A percentile compares a stretch with the other conserved stretches of the same genome.
phyloP scores from a whole-genome alignment of 2,888 invertebrate genomes.

The Rhingia rostrata region DNA sequence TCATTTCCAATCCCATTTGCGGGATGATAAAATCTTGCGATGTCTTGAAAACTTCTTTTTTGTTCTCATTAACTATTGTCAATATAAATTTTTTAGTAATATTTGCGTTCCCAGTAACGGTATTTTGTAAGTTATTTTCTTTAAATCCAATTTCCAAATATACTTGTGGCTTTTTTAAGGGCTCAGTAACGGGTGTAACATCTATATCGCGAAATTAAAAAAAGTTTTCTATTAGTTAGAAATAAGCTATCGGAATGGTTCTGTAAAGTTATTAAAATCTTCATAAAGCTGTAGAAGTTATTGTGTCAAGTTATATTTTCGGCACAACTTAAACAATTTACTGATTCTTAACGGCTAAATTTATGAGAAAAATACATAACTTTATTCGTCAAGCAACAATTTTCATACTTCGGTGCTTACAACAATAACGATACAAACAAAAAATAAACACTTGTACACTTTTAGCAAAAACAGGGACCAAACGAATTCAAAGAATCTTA shows the following conservation, averaged over 20 bases:
- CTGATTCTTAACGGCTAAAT: too few species aligned
- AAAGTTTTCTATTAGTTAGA: background rate
- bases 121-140: background rate
- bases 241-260: too few species aligned
- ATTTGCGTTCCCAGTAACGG: background rate
- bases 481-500: too few species aligned
- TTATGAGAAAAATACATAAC: too few species aligned
- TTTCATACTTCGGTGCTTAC: too few species aligned
- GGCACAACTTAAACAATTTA: background rate
- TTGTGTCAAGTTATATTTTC: background rate
- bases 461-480: too few species aligned
- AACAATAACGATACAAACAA: too few species aligned
- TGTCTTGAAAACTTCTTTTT: constrained; percentile 75
- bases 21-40: constrained; percentile 77
- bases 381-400: too few species aligned
- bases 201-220: background rate
- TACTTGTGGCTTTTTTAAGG: background rate
- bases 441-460: too few species aligned
- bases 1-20: constrained; percentile 76
- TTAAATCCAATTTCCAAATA: background rate
- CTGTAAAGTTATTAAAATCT: too few species aligned
- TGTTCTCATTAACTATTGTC: constrained; percentile 60
- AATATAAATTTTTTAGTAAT: constrained; percentile 12
- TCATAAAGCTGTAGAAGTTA: too few species aligned
- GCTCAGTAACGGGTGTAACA: background rate